These are phyloP conservation scores for Drosophila rellima DNA, from an alignment of 2,888 invertebrate species.

Conservation along the genomic window DNA sequence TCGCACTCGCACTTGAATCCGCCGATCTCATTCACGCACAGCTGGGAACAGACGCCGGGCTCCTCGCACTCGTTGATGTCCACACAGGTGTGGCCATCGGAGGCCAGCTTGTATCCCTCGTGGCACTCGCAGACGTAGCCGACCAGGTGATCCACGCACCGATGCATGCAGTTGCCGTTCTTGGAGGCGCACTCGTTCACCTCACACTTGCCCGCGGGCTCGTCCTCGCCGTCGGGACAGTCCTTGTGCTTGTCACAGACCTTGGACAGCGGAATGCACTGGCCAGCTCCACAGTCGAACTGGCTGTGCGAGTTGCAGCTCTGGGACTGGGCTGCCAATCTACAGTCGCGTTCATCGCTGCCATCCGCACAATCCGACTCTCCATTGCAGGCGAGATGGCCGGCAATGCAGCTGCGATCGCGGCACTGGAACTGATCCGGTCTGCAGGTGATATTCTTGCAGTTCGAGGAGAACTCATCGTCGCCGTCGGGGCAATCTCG, in stretches of 20 bases:
- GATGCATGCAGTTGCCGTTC: constrained; percentile 95
- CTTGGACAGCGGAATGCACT: constrained; percentile 92
- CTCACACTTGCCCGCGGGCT: constrained; percentile 91
- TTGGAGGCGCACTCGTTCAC: constrained; percentile 91
- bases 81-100: constrained; percentile 92
- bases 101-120: constrained; percentile 90
- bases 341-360: constrained; percentile 94
- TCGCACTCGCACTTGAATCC: constrained; percentile 97
- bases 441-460: constrained; percentile 92
- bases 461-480: constrained; percentile 90
- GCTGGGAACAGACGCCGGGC: constrained; percentile 97
- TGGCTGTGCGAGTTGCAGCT: constrained; percentile 92
- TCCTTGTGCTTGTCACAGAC: constrained; percentile 95
- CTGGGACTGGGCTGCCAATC: constrained; percentile 70
- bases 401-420: constrained; percentile 92
- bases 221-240: constrained; percentile 95
- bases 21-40: constrained; percentile 96
- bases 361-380: constrained; percentile 92
- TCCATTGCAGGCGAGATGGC: constrained; percentile 93
- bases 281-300: constrained; percentile 94
- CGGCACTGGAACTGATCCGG: constrained; percentile 95
- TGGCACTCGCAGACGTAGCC: constrained; percentile 93
- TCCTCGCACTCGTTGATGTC: constrained; percentile 97
- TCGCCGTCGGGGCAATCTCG: constrained; percentile 93
- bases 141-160: constrained; percentile 92